Conservation (phyloP, 1,140 invertebrate genomes). For the Diorhabda sublineata region DNA sequence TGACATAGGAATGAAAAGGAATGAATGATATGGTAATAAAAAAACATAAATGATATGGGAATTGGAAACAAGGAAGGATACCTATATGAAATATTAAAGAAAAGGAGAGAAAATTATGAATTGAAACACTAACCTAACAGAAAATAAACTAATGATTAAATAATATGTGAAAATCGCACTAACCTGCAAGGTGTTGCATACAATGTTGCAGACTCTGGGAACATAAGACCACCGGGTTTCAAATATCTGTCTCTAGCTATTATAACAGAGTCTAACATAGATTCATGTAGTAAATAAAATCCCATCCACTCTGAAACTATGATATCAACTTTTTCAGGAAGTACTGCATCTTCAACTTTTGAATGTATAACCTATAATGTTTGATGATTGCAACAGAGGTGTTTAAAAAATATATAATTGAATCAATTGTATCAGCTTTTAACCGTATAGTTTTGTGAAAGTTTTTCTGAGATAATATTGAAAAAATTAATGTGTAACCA, state of each 20-base stretch:
- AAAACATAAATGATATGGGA: no score
- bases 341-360: conserved; percentile 64
- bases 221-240: conserved; percentile 66
- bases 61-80: no score
- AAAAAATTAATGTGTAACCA: no score
- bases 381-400: background rate
- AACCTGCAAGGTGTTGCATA: conserved; percentile 65
- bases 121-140: background rate
- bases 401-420: background rate
- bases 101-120: no score
- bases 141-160: background rate
- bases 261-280: conserved; percentile 92
- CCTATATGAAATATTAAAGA: no score
- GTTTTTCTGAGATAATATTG: no score
- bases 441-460: background rate
- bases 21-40: no score
- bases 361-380: conserved; percentile 60
- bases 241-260: conserved; percentile 91
- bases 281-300: conserved; percentile 96
- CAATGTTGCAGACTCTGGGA: conserved; percentile 58
- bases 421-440: no score
- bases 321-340: conserved; percentile 89
- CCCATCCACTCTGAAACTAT: conserved; percentile 99
- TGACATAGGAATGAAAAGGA: no score
- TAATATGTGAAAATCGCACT: background rate